Base-by-base conservation (phyloP, 2,113 vertebrate genomes). In the Lophotis ruficrista region DNA sequence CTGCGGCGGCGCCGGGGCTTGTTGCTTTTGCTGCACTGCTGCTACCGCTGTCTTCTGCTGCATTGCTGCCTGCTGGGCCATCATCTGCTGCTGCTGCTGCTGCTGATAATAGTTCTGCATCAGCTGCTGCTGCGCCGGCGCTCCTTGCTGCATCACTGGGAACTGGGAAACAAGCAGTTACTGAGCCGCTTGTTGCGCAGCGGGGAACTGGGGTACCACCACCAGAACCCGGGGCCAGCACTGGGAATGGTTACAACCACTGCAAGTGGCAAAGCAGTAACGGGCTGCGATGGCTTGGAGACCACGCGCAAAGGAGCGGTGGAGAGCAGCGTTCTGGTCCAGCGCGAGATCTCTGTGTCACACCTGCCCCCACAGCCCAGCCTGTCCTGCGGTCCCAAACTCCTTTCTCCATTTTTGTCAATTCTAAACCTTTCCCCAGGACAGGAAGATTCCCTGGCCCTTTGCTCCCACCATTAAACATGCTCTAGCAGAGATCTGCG, bases 81-180 rank as follows among this genome's bases (percentile, higher is more conserved):
- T 64, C 73, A 95, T 94, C 83, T 98, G 98, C 78, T 96, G 98
- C 84, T 97, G 98, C 18, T 98, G 98, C 72, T 98, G 98, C 88
- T 98, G 98, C 86, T 98, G 97, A 92, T 98, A 98, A 78, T 98
- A 97, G 94, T 97, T 99, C 98, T 98, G 98, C 92, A 98, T 97
- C 84, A 98, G 96, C 83, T 98, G 98, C 94, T 98, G 98, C 70
- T 98, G 98, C 1, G 97, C 93, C 0, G 87, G 93, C 0, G 90
- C 94, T 94, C 96, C 98, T 78, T 98, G 98, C 72, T 96, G 97
- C 30, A 94, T 95, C 92, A 94, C 98, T 38, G 98, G 98, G 96
- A 98, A 98, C 98, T 98, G 98, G 68, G 97, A 71, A 85, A 96
- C n/a, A 31, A 93, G 23, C 33, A 24, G 79, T 3, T 72, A 60